Conservation (phyloP, 2,113 vertebrate species). For the Xiphophorus couchianus region DNA sequence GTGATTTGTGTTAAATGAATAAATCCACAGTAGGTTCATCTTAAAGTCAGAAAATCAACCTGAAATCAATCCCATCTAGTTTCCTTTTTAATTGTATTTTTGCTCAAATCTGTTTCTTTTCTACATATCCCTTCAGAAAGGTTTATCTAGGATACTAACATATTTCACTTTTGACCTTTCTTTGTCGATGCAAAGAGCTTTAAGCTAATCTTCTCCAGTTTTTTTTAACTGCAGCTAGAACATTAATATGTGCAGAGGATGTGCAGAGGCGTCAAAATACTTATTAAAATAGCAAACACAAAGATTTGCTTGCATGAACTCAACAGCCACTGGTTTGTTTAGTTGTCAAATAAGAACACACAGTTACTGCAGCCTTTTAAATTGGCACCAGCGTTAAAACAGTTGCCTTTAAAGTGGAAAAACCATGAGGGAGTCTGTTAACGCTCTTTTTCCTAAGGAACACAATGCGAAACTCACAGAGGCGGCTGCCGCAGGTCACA, state of each 20-base stretch:
- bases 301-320: constrained; percentile 17
- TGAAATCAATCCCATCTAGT: no score
- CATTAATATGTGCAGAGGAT: constrained; percentile 26
- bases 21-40: no score
- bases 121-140: not conserved
- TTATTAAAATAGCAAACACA: constrained; percentile 36
- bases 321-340: constrained; percentile 9
- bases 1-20: not conserved
- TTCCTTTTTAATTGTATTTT: not conserved
- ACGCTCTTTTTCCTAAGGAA: not conserved
- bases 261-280: constrained; percentile 39
- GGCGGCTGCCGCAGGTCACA: constrained; percentile 1
- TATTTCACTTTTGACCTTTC: not conserved
- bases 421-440: not conserved
- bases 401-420: not conserved
- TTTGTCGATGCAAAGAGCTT: constrained; percentile 4
- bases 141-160: not conserved
- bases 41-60: not conserved
- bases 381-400: not conserved
- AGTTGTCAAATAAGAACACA: not conserved
- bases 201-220: constrained; percentile 11
- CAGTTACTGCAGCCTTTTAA: not conserved
- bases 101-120: not conserved
- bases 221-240: constrained; percentile 7
- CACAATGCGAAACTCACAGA: constrained; percentile 8